Evolutionary conservation across 2,888 invertebrate genomes (phyloP).

Genomic region (Drosophila pseudotakahashii): DNA sequence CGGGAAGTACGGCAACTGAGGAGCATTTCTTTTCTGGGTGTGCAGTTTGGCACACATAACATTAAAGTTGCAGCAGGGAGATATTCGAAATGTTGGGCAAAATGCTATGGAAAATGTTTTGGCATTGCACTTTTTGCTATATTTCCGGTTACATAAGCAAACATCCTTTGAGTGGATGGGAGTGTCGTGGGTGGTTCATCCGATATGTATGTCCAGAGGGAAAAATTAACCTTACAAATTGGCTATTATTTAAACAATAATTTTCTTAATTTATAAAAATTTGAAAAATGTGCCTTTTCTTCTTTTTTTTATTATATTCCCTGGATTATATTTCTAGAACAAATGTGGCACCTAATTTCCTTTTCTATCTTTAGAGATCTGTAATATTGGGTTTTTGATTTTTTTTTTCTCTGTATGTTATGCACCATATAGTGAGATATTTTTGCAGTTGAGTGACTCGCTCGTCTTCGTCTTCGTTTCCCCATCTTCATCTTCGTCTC

Average conservation of each 20-base stretch:
- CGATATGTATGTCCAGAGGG: slow-evolving; percentile 15
- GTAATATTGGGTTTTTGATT: not conserved
- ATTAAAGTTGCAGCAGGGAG: slow-evolving; percentile 69
- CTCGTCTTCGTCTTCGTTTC: slow-evolving; percentile 3
- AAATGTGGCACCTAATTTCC: too few relatives aligned
- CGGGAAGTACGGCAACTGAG: slow-evolving; percentile 62
- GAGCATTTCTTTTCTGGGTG: slow-evolving; percentile 11
- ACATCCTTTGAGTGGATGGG: slow-evolving; percentile 33
- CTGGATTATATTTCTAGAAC: too few relatives aligned
- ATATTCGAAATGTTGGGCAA: slow-evolving; percentile 21
- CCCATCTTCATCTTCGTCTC: slow-evolving; percentile 21
- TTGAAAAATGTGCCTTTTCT: too few relatives aligned
- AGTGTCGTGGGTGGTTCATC: slow-evolving; percentile 7
- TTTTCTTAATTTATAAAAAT: too few relatives aligned
- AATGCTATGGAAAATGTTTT: slow-evolving; percentile 79
- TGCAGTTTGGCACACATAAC: slow-evolving; percentile 73
- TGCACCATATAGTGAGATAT: slow-evolving; percentile 55
- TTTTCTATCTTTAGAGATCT: too few relatives aligned
- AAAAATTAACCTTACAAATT: not conserved
- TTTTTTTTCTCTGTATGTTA: slow-evolving; percentile 10
- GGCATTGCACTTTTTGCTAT: slow-evolving; percentile 79
- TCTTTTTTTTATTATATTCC: too few relatives aligned
- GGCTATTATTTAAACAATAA: too few relatives aligned
- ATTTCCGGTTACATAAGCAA: slow-evolving; percentile 79
- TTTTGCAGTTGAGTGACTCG: slow-evolving; percentile 76